Evolutionary conservation across 2,113 vertebrate species (phyloP).

Genomic region (Marcusenius ussheri): DNA sequence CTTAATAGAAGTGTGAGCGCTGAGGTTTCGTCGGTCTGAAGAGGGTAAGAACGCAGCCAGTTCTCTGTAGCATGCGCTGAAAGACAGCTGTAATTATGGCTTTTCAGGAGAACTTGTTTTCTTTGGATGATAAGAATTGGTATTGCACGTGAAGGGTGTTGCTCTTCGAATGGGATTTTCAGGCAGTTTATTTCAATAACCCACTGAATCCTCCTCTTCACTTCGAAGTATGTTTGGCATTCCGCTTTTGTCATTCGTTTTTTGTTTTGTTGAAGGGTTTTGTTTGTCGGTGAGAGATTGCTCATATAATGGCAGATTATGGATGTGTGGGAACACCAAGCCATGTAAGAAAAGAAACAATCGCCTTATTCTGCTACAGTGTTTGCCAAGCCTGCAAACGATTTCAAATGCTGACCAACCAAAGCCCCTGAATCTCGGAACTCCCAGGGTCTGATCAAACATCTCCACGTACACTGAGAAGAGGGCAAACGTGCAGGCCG

Average conservation of each 20-base stretch:
- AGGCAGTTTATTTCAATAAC: neutral
- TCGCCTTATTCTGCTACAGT: neutral
- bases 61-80: neutral
- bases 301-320: neutral
- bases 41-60: neutral
- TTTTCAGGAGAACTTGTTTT: neutral
- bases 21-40: neutral
- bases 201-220: neutral
- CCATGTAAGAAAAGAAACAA: neutral
- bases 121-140: neutral
- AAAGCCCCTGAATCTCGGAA: neutral
- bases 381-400: neutral
- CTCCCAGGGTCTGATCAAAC: neutral
- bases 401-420: neutral
- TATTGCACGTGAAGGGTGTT: neutral
- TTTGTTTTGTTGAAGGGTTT: neutral
- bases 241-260: neutral
- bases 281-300: neutral
- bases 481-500: slow-evolving; percentile 23
- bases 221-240: neutral
- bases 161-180: neutral
- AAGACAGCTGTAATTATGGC: neutral
- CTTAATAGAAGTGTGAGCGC: neutral
- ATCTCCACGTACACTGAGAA: neutral
- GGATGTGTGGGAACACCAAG: neutral